These are phyloP conservation scores for Spicauda simplicius DNA, from an alignment of 2,888 invertebrate species.

Conservation along the genomic window DNA sequence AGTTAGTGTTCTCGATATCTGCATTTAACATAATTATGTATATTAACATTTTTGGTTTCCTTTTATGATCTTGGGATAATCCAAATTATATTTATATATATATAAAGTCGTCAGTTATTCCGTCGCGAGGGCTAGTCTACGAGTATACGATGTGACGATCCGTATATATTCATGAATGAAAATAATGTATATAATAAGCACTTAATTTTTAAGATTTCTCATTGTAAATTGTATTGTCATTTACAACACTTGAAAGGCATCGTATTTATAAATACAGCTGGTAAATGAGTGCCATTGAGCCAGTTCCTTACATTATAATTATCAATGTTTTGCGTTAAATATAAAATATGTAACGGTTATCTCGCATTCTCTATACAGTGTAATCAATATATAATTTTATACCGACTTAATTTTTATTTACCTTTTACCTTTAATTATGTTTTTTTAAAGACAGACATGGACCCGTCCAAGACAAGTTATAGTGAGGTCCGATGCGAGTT, in stretches of 20 bases:
- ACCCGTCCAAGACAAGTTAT: too few species aligned
- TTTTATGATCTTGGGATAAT: neutral
- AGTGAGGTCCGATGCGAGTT: too few species aligned
- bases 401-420: constrained; percentile 46
- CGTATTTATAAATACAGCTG: constrained; percentile 36
- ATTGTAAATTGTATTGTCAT: neutral
- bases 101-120: constrained; percentile 43
- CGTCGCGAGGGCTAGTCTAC: constrained; percentile 47
- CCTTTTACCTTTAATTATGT: constrained; percentile 23
- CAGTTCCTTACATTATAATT: constrained; percentile 64
- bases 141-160: constrained; percentile 41
- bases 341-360: constrained; percentile 60
- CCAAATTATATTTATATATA: neutral
- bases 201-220: constrained; percentile 13
- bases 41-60: neutral
- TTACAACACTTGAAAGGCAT: constrained; percentile 36
- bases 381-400: constrained; percentile 73
- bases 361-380: constrained; percentile 65
- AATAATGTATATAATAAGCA: constrained; percentile 42
- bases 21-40: constrained; percentile 55
- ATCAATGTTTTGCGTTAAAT: constrained; percentile 53
- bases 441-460: too few species aligned
- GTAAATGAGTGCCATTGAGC: constrained; percentile 65
- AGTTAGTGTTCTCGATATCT: constrained; percentile 53
- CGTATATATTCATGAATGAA: constrained; percentile 42